Evolutionary conservation across 2,797 vertebrate species (phyloP).

Genomic region (Galaxias olidus): DNA sequence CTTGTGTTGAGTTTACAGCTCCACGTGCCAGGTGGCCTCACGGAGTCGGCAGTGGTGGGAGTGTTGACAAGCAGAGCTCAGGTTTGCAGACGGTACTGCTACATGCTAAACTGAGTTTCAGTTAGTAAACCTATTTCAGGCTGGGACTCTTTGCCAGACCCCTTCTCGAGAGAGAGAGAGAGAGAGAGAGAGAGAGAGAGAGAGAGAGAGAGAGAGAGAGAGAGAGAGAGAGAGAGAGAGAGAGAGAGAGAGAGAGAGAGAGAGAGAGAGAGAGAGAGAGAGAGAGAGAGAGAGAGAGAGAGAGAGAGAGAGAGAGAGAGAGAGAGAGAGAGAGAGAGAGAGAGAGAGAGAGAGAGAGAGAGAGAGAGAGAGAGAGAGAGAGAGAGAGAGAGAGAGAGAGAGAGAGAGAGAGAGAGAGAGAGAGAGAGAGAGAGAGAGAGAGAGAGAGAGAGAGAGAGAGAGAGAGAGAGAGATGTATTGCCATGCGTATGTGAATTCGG

Average conservation of each 20-base stretch:
- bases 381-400: not conserved
- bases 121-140: conserved; percentile 7
- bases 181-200: not conserved
- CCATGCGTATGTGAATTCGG: no score
- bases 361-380: not conserved
- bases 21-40: not conserved
- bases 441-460: not conserved
- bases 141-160: not conserved
- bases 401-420: not conserved
- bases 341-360: not conserved
- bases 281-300: not conserved
- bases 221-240: not conserved
- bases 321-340: not conserved
- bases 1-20: not conserved
- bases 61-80: not conserved
- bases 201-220: not conserved
- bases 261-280: not conserved
- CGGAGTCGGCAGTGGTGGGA: no score
- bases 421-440: not conserved
- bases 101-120: not conserved
- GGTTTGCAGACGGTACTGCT: not conserved
- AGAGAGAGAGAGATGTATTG: not conserved
- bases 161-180: not conserved
- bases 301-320: not conserved
- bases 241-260: not conserved